A percentile compares a stretch with the other conserved stretches of the same genome.
Evolutionary conservation across 2,888 invertebrate genomes (phyloP).

Genomic region (Euspilapteryx auroguttella): DNA sequence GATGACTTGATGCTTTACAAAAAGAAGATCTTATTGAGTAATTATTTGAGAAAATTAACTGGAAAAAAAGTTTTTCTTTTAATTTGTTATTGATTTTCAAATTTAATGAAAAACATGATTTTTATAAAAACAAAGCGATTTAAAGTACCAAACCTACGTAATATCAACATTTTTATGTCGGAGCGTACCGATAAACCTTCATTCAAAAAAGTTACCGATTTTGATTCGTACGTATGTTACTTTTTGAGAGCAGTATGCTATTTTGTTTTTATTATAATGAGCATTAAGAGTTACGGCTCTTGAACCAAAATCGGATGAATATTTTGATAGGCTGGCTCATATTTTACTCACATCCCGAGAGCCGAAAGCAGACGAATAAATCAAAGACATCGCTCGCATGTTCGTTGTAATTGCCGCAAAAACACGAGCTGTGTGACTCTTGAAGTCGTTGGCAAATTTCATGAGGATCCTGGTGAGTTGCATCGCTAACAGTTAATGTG

Average conservation of each 20-base stretch:
- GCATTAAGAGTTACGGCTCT: constrained; percentile 35
- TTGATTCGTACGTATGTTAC: constrained; percentile 20
- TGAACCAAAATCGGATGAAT: constrained; percentile 42
- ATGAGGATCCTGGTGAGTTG: constrained; percentile 20
- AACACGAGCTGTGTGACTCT: constrained; percentile 48
- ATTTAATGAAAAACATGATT: no score
- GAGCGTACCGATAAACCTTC: no score
- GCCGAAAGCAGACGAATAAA: constrained; percentile 46
- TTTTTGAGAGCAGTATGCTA: constrained; percentile 30
- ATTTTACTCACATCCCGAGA: constrained; percentile 51
- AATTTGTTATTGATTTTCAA: no score
- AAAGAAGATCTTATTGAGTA: no score
- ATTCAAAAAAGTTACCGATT: no score
- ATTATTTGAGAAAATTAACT: neutral
- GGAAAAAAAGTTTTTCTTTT: neutral
- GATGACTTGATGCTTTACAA: constrained; percentile 20
- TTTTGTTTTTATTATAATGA: constrained; percentile 56
- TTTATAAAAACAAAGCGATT: no score
- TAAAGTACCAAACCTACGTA: no score
- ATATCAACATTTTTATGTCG: no score
- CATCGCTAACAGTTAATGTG: constrained; percentile 2
- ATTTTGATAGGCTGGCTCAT: constrained; percentile 50
- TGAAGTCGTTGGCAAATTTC: constrained; percentile 52
- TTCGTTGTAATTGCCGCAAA: constrained; percentile 51
- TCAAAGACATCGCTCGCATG: constrained; percentile 49